These are phyloP conservation scores for Sciaenops ocellatus DNA, from an alignment of 2,797 vertebrate genomes.

Conservation along the genomic window DNA sequence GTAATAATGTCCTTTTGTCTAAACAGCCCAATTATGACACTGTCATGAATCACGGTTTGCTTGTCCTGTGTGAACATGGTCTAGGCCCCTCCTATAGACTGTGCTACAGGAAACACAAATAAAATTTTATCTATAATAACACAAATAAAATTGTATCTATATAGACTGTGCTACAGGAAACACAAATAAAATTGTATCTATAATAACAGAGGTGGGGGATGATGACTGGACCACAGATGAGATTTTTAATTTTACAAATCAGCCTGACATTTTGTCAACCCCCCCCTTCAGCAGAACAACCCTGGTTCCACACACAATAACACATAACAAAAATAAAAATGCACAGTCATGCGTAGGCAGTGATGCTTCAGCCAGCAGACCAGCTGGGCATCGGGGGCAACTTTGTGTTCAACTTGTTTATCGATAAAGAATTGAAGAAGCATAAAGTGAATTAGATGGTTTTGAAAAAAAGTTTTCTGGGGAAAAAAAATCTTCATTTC, in stretches of 20 bases:
- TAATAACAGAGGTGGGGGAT: constrained; percentile 16
- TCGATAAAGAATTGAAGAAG: constrained; percentile 21
- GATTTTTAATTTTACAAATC: constrained; percentile 15
- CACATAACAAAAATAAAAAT: constrained; percentile 34
- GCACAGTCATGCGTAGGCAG: background rate
- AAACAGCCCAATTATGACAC: background rate
- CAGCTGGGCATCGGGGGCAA: constrained; percentile 19
- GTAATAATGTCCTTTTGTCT: background rate
- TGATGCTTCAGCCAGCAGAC: background rate
- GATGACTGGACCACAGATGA: background rate
- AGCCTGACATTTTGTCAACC: too few relatives aligned
- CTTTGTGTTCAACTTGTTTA: constrained; percentile 14
- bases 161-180: too few relatives aligned
- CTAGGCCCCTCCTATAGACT: background rate
- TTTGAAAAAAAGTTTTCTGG: background rate
- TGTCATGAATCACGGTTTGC: background rate
- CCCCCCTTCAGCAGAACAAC: too few relatives aligned
- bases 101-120: constrained; percentile 19
- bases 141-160: constrained; percentile 33
- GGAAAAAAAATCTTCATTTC: constrained; percentile 20
- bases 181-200: constrained; percentile 34
- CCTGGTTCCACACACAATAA: constrained; percentile 27
- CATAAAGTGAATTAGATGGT: constrained; percentile 23
- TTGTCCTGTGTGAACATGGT: constrained; percentile 6
- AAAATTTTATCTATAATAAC: constrained; percentile 37